Evolutionary conservation across 2,888 invertebrate genomes (phyloP).

Genomic region (Labia minor): DNA sequence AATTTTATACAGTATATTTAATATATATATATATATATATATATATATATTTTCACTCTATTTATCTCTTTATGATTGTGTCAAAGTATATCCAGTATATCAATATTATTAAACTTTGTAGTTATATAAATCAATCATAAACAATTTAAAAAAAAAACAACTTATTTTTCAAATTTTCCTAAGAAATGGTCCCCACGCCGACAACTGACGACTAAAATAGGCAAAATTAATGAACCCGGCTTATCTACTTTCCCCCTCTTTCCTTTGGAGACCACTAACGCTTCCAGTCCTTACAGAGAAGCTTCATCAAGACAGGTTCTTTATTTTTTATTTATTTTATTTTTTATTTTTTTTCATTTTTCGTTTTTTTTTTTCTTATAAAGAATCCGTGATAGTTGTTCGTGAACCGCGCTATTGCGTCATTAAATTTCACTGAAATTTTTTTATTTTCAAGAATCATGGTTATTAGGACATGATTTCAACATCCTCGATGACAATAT

Average conservation of each 20-base stretch:
- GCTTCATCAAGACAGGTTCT: constrained; percentile 7
- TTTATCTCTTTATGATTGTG: no score
- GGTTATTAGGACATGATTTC: constrained; percentile 3
- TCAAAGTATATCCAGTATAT: no score
- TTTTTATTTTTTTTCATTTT: not conserved
- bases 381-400: constrained; percentile 5
- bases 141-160: no score
- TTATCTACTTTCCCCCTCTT: not conserved
- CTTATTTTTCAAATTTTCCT: constrained; percentile 1
- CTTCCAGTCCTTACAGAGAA: not conserved
- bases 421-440: constrained; percentile 5
- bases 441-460: constrained; percentile 4
- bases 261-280: not conserved
- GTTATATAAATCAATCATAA: no score
- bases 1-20: no score
- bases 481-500: not conserved
- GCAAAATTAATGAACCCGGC: constrained; percentile 7
- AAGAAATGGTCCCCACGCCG: not conserved
- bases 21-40: no score
- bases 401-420: not conserved
- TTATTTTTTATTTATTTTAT: not conserved
- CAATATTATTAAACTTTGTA: no score
- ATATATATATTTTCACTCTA: no score
- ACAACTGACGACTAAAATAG: not conserved
- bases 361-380: not conserved